phyloP scores from a whole-genome alignment of 2,797 vertebrate species.

The Galaxias olidus region DNA sequence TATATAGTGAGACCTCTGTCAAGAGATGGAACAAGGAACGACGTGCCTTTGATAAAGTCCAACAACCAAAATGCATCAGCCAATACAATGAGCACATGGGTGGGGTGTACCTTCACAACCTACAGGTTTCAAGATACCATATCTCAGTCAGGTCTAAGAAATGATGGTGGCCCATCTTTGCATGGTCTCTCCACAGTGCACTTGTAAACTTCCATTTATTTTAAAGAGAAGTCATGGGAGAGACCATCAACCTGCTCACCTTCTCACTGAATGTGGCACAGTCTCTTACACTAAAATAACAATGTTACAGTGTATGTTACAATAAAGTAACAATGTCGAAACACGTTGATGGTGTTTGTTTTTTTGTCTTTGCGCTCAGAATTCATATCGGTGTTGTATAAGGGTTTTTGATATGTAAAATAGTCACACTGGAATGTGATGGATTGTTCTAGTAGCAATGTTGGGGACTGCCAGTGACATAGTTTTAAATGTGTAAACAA shows the following conservation, averaged over 20 bases:
- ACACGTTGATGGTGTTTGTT: neutral
- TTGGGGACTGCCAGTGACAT: too few species aligned
- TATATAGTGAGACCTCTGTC: too few species aligned
- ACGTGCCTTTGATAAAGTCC: slow-evolving; percentile 14
- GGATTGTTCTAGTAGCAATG: too few species aligned
- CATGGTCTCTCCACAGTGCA: slow-evolving; percentile 32
- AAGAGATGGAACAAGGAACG: slow-evolving; percentile 27
- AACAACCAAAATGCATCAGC: slow-evolving; percentile 26
- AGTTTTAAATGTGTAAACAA: too few species aligned
- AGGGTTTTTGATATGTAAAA: too few species aligned
- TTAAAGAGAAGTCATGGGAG: slow-evolving; percentile 26
- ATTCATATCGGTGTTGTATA: too few species aligned
- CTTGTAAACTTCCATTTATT: slow-evolving; percentile 18
- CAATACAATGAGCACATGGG: slow-evolving; percentile 29
- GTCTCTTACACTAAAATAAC: slow-evolving; percentile 27
- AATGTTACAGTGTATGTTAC: slow-evolving; percentile 1
- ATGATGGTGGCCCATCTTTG: slow-evolving; percentile 33
- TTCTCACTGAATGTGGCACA: slow-evolving; percentile 17
- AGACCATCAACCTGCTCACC: slow-evolving; percentile 23
- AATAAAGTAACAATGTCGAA: slow-evolving; percentile 6
- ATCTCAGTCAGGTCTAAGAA: slow-evolving; percentile 21
- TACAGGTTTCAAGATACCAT: slow-evolving; percentile 20
- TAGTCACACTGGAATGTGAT: too few species aligned
- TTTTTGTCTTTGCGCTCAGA: too few species aligned
- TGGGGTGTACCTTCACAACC: slow-evolving; percentile 23